phyloP scores from a whole-genome alignment of 2,113 vertebrate genomes.

The Osmerus eperlanus region DNA sequence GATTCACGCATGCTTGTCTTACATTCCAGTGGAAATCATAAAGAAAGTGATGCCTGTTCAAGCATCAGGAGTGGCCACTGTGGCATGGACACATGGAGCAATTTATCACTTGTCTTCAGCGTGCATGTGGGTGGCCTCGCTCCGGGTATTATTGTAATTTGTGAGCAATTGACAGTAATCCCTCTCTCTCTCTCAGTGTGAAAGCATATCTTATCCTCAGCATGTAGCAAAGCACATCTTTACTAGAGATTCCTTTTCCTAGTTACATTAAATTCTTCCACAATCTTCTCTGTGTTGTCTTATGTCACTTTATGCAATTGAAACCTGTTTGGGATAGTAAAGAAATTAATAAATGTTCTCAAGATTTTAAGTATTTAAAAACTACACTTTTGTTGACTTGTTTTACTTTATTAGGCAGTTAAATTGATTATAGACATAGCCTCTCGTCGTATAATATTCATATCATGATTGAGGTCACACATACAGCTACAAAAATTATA shows the following conservation, averaged over 20 bases:
- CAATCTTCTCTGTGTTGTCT: no score
- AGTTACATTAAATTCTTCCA: no score
- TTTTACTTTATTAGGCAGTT: no score
- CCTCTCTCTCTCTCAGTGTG: conserved; percentile 53
- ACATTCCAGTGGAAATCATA: conserved; percentile 7
- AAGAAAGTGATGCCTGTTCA: conserved; percentile 28
- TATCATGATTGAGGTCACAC: no score
- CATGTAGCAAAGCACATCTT: conserved; percentile 39
- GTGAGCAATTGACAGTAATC: conserved; percentile 71
- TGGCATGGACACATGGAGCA: conserved; percentile 64
- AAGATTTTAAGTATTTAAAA: no score
- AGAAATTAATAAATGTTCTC: no score
- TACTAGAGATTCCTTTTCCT: conserved; percentile 26
- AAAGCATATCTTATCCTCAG: conserved; percentile 50
- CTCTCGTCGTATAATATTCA: no score
- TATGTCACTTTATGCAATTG: no score
- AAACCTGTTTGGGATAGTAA: no score
- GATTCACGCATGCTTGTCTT: not conserved
- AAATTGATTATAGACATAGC: no score
- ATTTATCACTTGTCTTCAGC: conserved; percentile 66
- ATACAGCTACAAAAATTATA: no score
- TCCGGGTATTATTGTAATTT: conserved; percentile 68
- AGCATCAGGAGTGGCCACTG: conserved; percentile 44
- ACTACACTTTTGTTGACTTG: no score
- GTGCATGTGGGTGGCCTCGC: conserved; percentile 66